Evolutionary conservation across 2,888 invertebrate species (phyloP), one percentile per base, ranked within the genome.

Genomic region (Nomada lathburiana): DNA sequence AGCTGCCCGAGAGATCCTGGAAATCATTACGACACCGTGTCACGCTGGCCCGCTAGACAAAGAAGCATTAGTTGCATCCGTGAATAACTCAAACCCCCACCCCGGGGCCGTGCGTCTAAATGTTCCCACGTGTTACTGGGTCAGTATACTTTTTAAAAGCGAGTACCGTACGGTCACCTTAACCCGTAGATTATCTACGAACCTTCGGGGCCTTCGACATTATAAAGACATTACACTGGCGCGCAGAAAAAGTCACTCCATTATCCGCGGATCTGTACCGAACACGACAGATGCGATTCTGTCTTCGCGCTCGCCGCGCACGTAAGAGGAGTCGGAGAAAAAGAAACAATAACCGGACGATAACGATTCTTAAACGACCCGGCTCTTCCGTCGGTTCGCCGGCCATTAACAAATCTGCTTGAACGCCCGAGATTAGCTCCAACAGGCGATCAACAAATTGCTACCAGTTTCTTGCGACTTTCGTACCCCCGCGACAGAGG

Each of bases 111-210:
- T 69, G 76, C 73, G 77, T 84, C 84, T 88, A 87, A 88, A 86
- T 81, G 83, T 88, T 88, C 88, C 87, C 88, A 88, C 88, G 89
- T 89, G 82, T 88, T 88, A 88, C 89, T 89, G 86, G 88, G 88
- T 88, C 88, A 88, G 82, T 89, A 89, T 89, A 89, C 87, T 88
- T 88, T 87, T 89, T 89, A 86, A 87, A 87, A 77, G 74, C 83
- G 79, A 44, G 86, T 88, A 88, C 89, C 88, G 88, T 88, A 89
- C 86, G 80, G 82, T 87, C 89, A 86, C 88, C 89, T 87, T 83
- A 84, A 82, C 86, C 86, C 67, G 76, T 64, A 53, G 67, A 80
- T 88, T 81, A 89, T 86, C 87, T 82, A 72, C 57, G 29, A 76
- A 84, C 72, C 76, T 85, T 85, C 78, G 53, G 55, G 26, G 65